Conservation (phyloP, 1,140 invertebrate genomes). For the Drosophila pseudoobscura region DNA sequence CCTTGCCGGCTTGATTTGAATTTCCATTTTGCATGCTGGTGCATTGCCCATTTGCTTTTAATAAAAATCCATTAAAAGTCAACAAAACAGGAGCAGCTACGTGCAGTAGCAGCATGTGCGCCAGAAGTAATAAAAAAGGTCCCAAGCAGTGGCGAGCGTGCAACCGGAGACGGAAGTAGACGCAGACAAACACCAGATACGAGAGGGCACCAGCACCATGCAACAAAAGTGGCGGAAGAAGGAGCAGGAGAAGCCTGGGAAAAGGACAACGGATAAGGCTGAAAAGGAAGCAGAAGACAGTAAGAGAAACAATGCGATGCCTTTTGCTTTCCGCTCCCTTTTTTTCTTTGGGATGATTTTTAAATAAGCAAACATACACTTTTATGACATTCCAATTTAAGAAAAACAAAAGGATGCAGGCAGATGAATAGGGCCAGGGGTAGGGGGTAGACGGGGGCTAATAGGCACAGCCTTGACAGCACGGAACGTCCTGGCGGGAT, state of each 20-base stretch:
- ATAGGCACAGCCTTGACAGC: slow-evolving; percentile 50
- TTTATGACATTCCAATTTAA: slow-evolving; percentile 79
- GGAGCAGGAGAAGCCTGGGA: not conserved
- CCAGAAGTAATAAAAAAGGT: slow-evolving; percentile 59
- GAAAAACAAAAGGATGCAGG: slow-evolving; percentile 49
- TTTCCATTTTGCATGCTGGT: slow-evolving; percentile 38
- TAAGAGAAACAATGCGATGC: slow-evolving; percentile 41
- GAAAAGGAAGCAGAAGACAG: slow-evolving; percentile 24
- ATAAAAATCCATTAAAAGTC: slow-evolving; percentile 57
- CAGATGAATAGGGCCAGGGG: not conserved
- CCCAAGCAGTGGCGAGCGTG: slow-evolving; percentile 61
- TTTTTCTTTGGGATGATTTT: slow-evolving; percentile 46
- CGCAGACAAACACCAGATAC: slow-evolving; percentile 65
- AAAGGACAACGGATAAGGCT: slow-evolving; percentile 20
- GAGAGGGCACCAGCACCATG: slow-evolving; percentile 44
- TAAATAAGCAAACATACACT: slow-evolving; percentile 54
- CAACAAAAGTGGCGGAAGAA: slow-evolving; percentile 7
- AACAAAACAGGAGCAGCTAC: slow-evolving; percentile 28
- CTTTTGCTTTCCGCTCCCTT: slow-evolving; percentile 15
- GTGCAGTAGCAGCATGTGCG: slow-evolving; percentile 42
- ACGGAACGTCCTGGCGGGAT: slow-evolving; percentile 21
- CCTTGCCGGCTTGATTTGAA: slow-evolving; percentile 18
- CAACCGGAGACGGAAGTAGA: slow-evolving; percentile 74
- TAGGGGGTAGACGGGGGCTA: slow-evolving; percentile 33
- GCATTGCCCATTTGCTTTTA: slow-evolving; percentile 56